Percentiles rank a stretch among this genome's conserved stretches.
phyloP scores from a whole-genome alignment of 2,888 invertebrate species.

The Hyposoter dolosus region DNA sequence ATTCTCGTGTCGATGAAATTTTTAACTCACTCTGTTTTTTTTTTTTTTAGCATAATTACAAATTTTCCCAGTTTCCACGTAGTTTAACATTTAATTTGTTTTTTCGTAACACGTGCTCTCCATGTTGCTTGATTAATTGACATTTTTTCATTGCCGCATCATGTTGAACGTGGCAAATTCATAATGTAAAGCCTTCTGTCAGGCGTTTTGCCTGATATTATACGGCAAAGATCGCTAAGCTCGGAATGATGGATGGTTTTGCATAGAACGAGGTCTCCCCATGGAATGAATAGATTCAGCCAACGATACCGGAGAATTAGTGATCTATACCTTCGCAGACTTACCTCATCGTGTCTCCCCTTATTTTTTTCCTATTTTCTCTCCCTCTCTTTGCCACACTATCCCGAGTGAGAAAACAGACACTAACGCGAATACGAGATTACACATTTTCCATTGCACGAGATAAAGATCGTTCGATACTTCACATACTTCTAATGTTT shows the following conservation, averaged over 20 bases:
- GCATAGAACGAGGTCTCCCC: conserved; percentile 57
- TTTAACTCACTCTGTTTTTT: background rate
- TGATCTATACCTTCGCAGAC: conserved; percentile 50
- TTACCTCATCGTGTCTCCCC: conserved; percentile 9
- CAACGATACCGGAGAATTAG: conserved; percentile 64
- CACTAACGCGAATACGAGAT: conserved; percentile 60
- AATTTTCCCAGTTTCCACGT: conserved; percentile 9
- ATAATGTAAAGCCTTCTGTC: conserved; percentile 35
- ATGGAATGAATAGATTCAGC: conserved; percentile 60
- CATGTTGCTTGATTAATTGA: conserved; percentile 55
- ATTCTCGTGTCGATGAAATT: background rate
- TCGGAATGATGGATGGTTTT: conserved; percentile 63
- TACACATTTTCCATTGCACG: conserved; percentile 42
- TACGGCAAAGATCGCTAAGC: conserved; percentile 36
- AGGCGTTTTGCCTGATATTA: conserved; percentile 53
- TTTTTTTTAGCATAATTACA: conserved; percentile 1
- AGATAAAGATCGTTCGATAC: conserved; percentile 66
- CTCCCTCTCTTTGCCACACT: background rate
- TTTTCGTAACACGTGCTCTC: conserved; percentile 43
- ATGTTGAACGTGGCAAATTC: conserved; percentile 42
- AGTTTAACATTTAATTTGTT: conserved; percentile 19
- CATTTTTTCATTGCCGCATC: conserved; percentile 32
- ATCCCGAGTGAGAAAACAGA: conserved; percentile 47
- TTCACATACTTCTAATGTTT: conserved; percentile 64
- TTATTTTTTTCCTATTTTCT: background rate